Conservation (phyloP, 1,140 invertebrate species). For the Pectinophora gossypiella region DNA sequence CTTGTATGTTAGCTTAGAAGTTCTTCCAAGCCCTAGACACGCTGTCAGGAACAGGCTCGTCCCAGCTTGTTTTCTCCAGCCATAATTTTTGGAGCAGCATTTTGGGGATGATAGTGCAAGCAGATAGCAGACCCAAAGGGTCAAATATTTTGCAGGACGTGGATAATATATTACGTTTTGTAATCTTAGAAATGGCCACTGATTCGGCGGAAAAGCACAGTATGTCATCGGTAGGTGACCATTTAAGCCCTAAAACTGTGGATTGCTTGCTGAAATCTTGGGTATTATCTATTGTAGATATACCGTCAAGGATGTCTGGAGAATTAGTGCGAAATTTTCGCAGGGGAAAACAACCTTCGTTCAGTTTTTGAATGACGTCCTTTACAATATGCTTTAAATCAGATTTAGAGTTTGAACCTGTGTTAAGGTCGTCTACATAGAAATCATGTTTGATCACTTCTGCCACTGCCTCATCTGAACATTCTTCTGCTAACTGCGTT, state of each 20-base stretch:
- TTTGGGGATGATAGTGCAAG: constrained; percentile 31
- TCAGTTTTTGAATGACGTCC: constrained; percentile 5
- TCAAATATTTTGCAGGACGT: constrained; percentile 5
- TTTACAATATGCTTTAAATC: neutral
- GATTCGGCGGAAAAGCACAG: neutral
- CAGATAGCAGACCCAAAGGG: constrained; percentile 4
- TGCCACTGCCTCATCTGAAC: neutral
- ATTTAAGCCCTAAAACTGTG: neutral
- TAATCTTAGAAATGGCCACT: neutral
- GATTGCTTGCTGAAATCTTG: neutral
- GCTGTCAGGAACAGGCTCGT: constrained; percentile 31
- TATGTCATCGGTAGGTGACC: neutral
- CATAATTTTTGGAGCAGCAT: constrained; percentile 59
- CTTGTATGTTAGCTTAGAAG: neutral
- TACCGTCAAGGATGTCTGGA: too few relatives aligned
- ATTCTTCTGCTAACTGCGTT: constrained; percentile 10
- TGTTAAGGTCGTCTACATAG: constrained; percentile 6
- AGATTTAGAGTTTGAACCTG: neutral
- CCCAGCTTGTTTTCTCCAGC: constrained; percentile 50
- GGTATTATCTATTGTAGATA: neutral
- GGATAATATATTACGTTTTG: constrained; percentile 1
- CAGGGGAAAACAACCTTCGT: constrained; percentile 2
- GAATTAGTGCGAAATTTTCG: neutral
- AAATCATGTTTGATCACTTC: constrained; percentile 6
- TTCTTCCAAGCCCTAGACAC: constrained; percentile 4